These are phyloP conservation scores for Cryptus viduatorius DNA, from an alignment of 2,888 invertebrate species.

Conservation along the genomic window DNA sequence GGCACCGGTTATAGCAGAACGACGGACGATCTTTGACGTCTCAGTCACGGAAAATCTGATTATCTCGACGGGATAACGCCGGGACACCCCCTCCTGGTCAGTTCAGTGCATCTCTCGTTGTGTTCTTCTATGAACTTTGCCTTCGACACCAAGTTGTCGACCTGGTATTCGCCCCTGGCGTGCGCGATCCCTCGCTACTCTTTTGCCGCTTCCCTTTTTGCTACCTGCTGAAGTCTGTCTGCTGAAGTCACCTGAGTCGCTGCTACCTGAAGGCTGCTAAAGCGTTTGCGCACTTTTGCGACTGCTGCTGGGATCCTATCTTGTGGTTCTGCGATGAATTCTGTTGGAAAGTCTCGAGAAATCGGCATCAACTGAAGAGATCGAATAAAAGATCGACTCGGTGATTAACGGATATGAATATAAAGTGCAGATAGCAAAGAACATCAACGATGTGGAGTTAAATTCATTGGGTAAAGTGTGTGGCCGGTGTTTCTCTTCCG, in stretches of 20 bases:
- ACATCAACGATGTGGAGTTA: not conserved
- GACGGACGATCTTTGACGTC: constrained; percentile 79
- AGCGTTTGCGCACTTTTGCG: constrained; percentile 39
- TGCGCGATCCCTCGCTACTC: constrained; percentile 21
- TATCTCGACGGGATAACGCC: constrained; percentile 80
- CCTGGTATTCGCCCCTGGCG: constrained; percentile 49
- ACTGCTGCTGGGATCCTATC: not conserved
- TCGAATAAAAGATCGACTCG: no score
- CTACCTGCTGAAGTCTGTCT: constrained; percentile 51
- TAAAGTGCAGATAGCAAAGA: not conserved
- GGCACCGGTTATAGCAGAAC: constrained; percentile 53
- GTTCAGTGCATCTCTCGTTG: constrained; percentile 43
- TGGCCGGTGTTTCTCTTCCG: not conserved
- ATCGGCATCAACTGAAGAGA: not conserved
- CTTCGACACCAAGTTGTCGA: constrained; percentile 38
- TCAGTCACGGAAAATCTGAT: constrained; percentile 83
- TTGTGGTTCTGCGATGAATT: not conserved
- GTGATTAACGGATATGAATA: no score
- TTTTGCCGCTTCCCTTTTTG: constrained; percentile 32
- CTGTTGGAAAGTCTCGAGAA: not conserved
- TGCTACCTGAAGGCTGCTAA: constrained; percentile 45
- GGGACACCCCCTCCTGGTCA: constrained; percentile 69
- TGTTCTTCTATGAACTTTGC: constrained; percentile 47
- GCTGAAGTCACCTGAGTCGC: constrained; percentile 35
- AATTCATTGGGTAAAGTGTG: constrained; percentile 36